phyloP scores from a whole-genome alignment of 1,140 invertebrate species.

The Eumaeus atala region DNA sequence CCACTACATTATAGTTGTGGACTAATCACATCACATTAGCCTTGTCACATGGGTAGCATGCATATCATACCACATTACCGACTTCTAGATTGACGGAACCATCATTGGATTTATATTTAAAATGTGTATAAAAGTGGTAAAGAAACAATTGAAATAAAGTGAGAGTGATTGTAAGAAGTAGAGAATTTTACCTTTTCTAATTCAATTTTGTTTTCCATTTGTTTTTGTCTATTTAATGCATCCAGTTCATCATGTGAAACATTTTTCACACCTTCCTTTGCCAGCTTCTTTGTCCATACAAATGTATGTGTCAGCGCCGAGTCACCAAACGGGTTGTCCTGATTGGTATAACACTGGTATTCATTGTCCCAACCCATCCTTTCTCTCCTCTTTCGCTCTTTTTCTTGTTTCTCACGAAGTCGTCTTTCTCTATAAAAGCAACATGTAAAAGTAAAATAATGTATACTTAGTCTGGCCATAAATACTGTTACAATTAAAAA shows the following conservation, averaged over 20 bases:
- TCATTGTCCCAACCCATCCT: slow-evolving; percentile 98
- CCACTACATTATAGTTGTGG: no score
- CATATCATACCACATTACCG: no score
- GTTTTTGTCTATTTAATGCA: slow-evolving; percentile 87
- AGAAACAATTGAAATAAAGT: no score
- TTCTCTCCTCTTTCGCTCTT: slow-evolving; percentile 90
- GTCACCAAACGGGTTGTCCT: slow-evolving; percentile 99
- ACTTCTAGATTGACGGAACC: no score
- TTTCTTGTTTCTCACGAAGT: slow-evolving; percentile 92
- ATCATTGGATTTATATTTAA: no score
- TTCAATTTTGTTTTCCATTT: slow-evolving; percentile 92
- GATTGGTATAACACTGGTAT: slow-evolving; percentile 96
- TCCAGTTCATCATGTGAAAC: slow-evolving; percentile 90
- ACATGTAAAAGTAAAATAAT: no score
- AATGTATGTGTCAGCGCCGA: slow-evolving; percentile 90
- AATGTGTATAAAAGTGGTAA: no score
- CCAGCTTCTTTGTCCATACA: slow-evolving; percentile 97
- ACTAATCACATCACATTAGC: no score
- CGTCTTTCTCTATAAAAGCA: slow-evolving; percentile 79
- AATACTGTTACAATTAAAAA: no score
- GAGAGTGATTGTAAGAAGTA: no score
- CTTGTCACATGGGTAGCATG: no score
- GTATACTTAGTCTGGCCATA: no score
- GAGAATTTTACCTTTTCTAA: slow-evolving; percentile 81
- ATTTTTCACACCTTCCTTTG: slow-evolving; percentile 92